A percentile compares a stretch with the other conserved stretches of the same genome.
Conservation (phyloP, 1,140 invertebrate species). For the Philotrypesis tridentata region DNA sequence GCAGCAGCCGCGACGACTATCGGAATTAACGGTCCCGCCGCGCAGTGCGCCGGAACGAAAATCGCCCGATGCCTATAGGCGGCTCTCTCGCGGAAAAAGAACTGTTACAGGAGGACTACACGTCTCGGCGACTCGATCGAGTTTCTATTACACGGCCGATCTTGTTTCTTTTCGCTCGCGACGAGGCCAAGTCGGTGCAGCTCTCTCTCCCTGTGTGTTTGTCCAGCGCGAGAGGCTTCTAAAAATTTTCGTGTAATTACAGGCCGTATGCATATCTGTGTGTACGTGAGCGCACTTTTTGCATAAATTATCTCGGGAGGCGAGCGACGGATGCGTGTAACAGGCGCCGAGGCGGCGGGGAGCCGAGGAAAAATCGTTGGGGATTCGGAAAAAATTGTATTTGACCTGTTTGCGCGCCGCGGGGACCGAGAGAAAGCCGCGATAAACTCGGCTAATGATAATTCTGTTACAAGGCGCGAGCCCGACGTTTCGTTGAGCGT, state of each 20-base stretch:
- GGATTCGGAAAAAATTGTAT: neutral
- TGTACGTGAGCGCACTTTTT: neutral
- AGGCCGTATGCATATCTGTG: no score
- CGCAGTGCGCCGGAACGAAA: neutral
- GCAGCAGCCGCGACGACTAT: neutral
- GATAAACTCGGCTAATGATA: neutral
- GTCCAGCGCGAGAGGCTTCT: no score
- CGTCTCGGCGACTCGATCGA: neutral
- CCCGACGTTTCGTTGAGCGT: neutral
- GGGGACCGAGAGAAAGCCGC: neutral
- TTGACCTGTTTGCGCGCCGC: neutral
- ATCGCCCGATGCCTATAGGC: no score
- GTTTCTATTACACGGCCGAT: neutral
- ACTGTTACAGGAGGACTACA: neutral
- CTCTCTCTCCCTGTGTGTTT: no score
- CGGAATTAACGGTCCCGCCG: neutral
- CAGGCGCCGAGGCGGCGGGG: no score
- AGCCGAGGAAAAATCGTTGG: neutral
- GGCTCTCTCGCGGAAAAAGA: neutral
- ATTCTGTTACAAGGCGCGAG: neutral
- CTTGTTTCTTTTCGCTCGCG: neutral
- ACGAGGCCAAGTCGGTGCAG: no score
- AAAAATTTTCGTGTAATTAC: neutral
- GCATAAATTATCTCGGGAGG: no score
- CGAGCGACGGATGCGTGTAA: neutral